Conservation (phyloP, 2,888 invertebrate genomes). For the Spatulosminthurus flaviceps region DNA sequence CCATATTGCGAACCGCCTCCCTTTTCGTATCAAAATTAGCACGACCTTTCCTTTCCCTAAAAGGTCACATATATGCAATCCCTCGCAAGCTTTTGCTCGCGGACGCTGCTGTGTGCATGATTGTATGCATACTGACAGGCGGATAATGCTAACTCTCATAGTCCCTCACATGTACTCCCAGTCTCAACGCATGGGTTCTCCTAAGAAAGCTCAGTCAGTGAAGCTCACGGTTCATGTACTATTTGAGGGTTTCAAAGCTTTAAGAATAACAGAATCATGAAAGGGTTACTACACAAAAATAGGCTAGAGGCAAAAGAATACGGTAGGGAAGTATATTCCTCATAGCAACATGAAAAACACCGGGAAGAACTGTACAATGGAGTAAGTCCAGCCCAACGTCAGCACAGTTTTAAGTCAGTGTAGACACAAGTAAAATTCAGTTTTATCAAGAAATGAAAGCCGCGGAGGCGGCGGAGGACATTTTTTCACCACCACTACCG, state of each 20-base stretch:
- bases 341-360: neutral
- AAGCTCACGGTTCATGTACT: conserved; percentile 6
- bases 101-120: neutral
- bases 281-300: neutral
- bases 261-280: conserved; percentile 5
- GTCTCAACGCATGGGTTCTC: neutral
- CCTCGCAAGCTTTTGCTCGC: neutral
- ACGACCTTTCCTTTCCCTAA: conserved; percentile 50
- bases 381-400: neutral
- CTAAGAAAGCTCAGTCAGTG: conserved; percentile 2
- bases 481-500: conserved; percentile 6
- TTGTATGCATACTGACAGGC: neutral
- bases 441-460: conserved; percentile 9
- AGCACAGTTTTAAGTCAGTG: neutral
- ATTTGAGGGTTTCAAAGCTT: neutral
- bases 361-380: neutral
- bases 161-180: neutral
- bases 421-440: neutral
- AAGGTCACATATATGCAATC: conserved; percentile 41
- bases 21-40: conserved; percentile 42
- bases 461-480: conserved; percentile 10
- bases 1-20: conserved; percentile 23
- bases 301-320: neutral
- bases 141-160: neutral
- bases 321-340: neutral